Evolutionary conservation across 2,888 invertebrate species (phyloP).

Genomic region (Synergus gifuensis): DNA sequence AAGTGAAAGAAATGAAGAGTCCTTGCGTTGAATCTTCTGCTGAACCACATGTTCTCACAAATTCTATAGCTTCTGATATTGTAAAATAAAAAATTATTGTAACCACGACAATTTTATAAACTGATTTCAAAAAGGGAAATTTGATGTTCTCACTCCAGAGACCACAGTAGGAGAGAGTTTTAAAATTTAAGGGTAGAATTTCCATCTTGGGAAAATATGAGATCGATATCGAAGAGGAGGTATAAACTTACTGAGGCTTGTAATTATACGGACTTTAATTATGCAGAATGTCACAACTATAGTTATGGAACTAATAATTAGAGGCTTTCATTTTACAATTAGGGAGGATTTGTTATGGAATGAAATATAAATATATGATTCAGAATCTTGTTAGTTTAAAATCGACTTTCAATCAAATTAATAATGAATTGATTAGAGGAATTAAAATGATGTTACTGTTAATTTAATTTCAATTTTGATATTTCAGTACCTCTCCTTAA

Average conservation of each 20-base stretch:
- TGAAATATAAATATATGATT: background rate
- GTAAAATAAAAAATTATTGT: slow-evolving; percentile 40
- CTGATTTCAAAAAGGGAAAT: slow-evolving; percentile 28
- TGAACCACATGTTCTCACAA: slow-evolving; percentile 19
- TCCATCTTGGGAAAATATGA: slow-evolving; percentile 43
- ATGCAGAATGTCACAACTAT: background rate
- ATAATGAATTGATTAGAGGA: no score
- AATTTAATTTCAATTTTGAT: no score
- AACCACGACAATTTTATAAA: slow-evolving; percentile 33
- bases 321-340: background rate
- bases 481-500: no score
- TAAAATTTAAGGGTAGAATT: slow-evolving; percentile 46
- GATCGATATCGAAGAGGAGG: slow-evolving; percentile 4
- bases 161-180: slow-evolving; percentile 40
- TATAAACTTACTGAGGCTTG: slow-evolving; percentile 3
- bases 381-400: no score
- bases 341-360: background rate
- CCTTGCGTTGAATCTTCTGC: slow-evolving; percentile 42
- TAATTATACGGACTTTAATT: background rate
- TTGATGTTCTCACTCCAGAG: slow-evolving; percentile 44
- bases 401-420: no score
- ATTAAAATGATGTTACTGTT: no score
- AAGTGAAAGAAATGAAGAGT: slow-evolving; percentile 46
- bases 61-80: slow-evolving; percentile 30
- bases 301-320: background rate